A percentile compares a stretch with the other conserved stretches of the same genome.
Evolutionary conservation across 1,140 invertebrate genomes (phyloP).

Genomic region (Zaprionus vittiger): DNA sequence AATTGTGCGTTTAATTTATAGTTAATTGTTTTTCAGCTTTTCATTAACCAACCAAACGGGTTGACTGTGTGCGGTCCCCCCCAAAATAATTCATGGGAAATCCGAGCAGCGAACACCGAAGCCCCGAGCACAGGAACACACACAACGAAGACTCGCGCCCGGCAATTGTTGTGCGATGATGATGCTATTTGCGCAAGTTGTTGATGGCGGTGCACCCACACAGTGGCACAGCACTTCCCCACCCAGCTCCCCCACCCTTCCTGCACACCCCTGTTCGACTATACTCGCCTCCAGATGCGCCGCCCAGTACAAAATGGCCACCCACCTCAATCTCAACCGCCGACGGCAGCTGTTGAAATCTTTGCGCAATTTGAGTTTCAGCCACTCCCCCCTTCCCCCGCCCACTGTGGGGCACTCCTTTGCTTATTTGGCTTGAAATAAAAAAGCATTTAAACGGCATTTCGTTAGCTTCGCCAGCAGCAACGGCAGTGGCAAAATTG

Average conservation of each 20-base stretch:
- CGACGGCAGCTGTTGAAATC: constrained; percentile 72
- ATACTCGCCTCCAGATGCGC: constrained; percentile 21
- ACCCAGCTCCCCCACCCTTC: not conserved
- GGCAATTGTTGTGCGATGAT: constrained; percentile 60
- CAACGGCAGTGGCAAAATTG: constrained; percentile 41
- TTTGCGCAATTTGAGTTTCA: constrained; percentile 64
- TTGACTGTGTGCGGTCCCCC: constrained; percentile 75
- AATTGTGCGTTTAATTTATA: constrained; percentile 82
- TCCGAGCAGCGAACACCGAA: constrained; percentile 11
- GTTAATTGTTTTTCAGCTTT: constrained; percentile 80
- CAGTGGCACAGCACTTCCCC: constrained; percentile 5
- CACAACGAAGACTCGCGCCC: constrained; percentile 35
- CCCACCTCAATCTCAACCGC: constrained; percentile 69
- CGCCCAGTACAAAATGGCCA: constrained; percentile 72
- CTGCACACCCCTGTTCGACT: not conserved
- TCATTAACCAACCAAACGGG: constrained; percentile 71
- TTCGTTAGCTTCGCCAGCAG: constrained; percentile 47
- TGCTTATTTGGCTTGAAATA: constrained; percentile 81
- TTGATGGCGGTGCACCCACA: constrained; percentile 69
- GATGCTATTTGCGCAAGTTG: constrained; percentile 68
- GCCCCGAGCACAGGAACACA: constrained; percentile 16
- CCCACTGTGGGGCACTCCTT: constrained; percentile 53
- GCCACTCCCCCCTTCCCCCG: constrained; percentile 31
- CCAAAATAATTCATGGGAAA: constrained; percentile 59
- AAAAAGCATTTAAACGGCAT: constrained; percentile 77